phyloP scores from a whole-genome alignment of 30 jellyfish, hydroid and myxozoan species.

The Aurelia aurita complex sp. Pacific region DNA sequence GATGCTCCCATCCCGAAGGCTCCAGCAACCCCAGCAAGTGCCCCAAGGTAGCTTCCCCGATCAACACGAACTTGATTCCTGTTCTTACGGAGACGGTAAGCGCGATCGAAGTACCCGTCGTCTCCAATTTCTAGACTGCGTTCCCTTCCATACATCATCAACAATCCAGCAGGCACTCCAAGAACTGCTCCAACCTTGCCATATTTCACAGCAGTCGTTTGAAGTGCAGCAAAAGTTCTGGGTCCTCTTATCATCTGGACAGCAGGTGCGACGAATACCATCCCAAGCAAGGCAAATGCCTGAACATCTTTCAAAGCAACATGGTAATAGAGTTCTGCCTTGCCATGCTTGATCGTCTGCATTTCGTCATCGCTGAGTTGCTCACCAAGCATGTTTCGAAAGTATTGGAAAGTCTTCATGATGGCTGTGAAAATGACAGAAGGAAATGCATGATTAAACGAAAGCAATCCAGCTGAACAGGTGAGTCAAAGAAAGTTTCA shows the following conservation, averaged over 20 bases:
- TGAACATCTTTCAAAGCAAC: conserved; percentile 80
- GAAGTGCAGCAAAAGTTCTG: conserved; percentile 58
- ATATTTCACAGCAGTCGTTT: conserved; percentile 51
- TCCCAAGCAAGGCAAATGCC: conserved; percentile 77
- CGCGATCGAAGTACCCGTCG: conserved; percentile 68
- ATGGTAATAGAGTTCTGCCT: conserved; percentile 72
- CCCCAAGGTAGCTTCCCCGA: conserved; percentile 55
- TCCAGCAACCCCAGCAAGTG: conserved; percentile 62
- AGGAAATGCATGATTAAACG: background rate
- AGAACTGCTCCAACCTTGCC: conserved; percentile 79
- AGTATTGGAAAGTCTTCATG: conserved; percentile 63
- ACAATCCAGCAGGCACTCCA: conserved; percentile 77
- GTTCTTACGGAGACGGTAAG: conserved; percentile 75
- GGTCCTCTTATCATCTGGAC: conserved; percentile 71
- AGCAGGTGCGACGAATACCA: conserved; percentile 76
- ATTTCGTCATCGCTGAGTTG: conserved; percentile 67
- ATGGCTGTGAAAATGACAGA: background rate
- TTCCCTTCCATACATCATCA: conserved; percentile 61
- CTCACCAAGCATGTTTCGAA: conserved; percentile 71
- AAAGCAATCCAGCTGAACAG: too few relatives aligned
- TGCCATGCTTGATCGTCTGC: conserved; percentile 57
- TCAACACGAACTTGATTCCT: conserved; percentile 75
- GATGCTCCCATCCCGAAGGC: conserved; percentile 72
- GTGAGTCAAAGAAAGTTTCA: too few relatives aligned
- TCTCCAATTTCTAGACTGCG: conserved; percentile 41